Conservation (phyloP, 2,888 invertebrate genomes). For the Alcis repandata region DNA sequence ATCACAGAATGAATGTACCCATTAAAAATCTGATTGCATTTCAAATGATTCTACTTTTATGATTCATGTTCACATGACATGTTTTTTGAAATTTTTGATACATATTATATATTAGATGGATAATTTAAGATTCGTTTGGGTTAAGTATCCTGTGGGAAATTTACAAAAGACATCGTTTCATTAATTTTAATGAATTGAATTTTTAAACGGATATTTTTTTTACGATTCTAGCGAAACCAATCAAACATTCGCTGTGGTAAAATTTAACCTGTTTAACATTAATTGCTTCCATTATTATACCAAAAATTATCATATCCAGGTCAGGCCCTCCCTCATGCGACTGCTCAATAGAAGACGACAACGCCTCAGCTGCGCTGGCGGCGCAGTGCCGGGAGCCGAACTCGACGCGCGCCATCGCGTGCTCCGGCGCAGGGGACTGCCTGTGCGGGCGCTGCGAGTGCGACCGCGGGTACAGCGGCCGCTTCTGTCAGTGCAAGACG, state of each 20-base stretch:
- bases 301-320: slow-evolving; percentile 71
- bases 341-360: slow-evolving; percentile 80
- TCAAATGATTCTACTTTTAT: background rate
- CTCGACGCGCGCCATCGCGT: slow-evolving; percentile 73
- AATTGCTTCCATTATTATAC: no score
- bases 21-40: slow-evolving; percentile 6
- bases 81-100: background rate
- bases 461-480: slow-evolving; percentile 85
- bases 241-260: no score
- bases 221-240: no score
- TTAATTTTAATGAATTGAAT: no score
- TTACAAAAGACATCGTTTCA: no score
- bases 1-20: slow-evolving; percentile 11
- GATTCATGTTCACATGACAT: background rate
- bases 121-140: no score
- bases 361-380: slow-evolving; percentile 72
- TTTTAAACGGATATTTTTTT: no score
- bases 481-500: slow-evolving; percentile 88
- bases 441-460: slow-evolving; percentile 92
- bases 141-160: no score
- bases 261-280: no score
- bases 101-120: background rate
- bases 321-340: slow-evolving; percentile 85
- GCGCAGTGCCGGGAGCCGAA: slow-evolving; percentile 75
- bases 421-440: slow-evolving; percentile 92